Conservation (phyloP, 64 coral and sea anemone genomes). For the Montipora foliosa region DNA sequence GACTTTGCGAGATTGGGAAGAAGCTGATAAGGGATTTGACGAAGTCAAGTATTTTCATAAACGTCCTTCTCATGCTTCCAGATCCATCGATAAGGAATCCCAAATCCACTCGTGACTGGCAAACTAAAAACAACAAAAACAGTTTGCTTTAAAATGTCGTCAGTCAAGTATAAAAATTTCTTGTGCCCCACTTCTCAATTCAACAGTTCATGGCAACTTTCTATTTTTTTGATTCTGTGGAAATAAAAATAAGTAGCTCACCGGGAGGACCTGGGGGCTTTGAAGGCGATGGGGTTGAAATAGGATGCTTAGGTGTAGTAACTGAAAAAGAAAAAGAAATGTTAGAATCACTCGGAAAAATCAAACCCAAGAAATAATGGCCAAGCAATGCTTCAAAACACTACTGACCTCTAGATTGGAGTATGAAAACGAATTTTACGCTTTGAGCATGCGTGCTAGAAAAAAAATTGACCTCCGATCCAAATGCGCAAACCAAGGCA, state of each 20-base stretch:
- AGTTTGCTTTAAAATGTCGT: too few species aligned
- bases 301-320: not conserved
- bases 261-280: constrained; percentile 1
- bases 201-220: not conserved
- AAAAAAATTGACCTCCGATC: too few species aligned
- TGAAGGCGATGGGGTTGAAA: not conserved
- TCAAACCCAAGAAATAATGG: too few species aligned
- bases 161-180: too few species aligned
- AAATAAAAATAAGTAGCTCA: not conserved
- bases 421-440: too few species aligned
- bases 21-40: constrained; percentile 39
- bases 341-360: not conserved
- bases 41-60: constrained; percentile 25
- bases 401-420: too few species aligned
- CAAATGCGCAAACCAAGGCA: too few species aligned
- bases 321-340: not conserved
- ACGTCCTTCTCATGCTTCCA: not conserved
- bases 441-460: too few species aligned
- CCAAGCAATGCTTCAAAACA: too few species aligned
- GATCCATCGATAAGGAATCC: constrained; percentile 63
- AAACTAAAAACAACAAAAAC: constrained; percentile 17
- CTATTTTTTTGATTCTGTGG: not conserved
- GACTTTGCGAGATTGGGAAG: constrained; percentile 27
- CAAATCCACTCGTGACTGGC: constrained; percentile 22
- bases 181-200: too few species aligned